Base-by-base conservation (phyloP, 2,113 vertebrate species). In the Phocoena phocoena region DNA sequence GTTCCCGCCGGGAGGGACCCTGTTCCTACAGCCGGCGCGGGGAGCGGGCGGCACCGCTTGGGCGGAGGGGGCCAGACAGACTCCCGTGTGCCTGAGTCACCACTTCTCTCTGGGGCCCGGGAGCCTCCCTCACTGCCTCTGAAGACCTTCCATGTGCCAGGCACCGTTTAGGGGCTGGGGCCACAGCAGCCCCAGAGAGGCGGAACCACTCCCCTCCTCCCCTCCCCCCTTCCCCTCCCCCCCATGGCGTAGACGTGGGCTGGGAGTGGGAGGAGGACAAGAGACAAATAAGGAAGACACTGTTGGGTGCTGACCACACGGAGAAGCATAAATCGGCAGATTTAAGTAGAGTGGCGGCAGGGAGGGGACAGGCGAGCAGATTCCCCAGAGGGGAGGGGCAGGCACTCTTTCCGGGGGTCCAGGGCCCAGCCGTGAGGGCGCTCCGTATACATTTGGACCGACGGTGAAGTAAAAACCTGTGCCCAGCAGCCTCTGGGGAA, bases 291-390 rank as follows among this genome's bases (percentile, higher is more conserved):
- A 20, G 50, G 58, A 50, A 33, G 17, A 55, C 12, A 3, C 3
- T 60, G 23, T 77, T 20, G 33, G n/a, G n/a, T n/a, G 25, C 55
- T 0, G 14, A 31, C 36, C 13, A 1, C 23, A 0, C 3, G 4
- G 77, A 63, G n/a, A 20, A 10, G 25, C 5, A 0, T 26, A 15
- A 10, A 3, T 44, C 81, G 93, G 50, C 60, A 71, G 81, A 47
- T 15, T 68, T 50, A 17, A 17, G 20, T 25, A 41, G 95, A 28
- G 23, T 8, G 47, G 73, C 65, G 0, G 28, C 58, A 17, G 87
- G 86, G 15, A 21, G n/a, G 77, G 76, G 85, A 77, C 68, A 13
- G 20, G 3, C 0, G n/a, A 74, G 58, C 28, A 7, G n/a, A 74
- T 8, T n/a, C 93, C 77, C 28, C 6, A 33, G 17, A 10, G 10